Evolutionary conservation across 2,888 invertebrate genomes (phyloP).

Genomic region (Plebejus melissa): DNA sequence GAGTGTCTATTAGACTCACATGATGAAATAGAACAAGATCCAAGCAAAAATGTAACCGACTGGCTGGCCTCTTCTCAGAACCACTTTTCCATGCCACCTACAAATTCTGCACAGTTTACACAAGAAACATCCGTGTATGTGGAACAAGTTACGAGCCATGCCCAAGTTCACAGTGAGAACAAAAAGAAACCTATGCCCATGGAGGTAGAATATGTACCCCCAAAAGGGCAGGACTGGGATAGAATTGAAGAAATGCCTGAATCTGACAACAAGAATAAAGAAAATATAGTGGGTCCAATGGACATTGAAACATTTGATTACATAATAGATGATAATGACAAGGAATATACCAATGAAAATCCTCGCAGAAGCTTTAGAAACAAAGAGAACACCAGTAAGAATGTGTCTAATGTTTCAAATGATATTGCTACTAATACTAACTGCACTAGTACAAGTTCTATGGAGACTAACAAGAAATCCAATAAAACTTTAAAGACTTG

Average conservation of each 20-base stretch:
- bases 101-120: constrained; percentile 48
- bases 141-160: constrained; percentile 50
- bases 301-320: constrained; percentile 52
- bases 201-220: constrained; percentile 47
- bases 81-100: constrained; percentile 58
- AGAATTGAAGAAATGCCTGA: constrained; percentile 63
- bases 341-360: constrained; percentile 51
- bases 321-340: constrained; percentile 50
- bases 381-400: constrained; percentile 44
- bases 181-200: constrained; percentile 44
- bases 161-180: constrained; percentile 51
- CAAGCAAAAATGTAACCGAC: constrained; percentile 59
- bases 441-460: constrained; percentile 42
- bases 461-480: constrained; percentile 43
- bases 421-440: constrained; percentile 45
- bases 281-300: constrained; percentile 52
- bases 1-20: constrained; percentile 48
- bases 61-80: constrained; percentile 67
- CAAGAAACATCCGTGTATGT: constrained; percentile 44
- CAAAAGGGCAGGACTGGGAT: constrained; percentile 66
- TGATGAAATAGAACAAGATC: constrained; percentile 45
- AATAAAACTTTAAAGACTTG: constrained; percentile 56
- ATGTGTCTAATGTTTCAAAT: constrained; percentile 40
- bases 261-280: constrained; percentile 40
- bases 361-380: constrained; percentile 65